Base-by-base conservation (phyloP, 2,888 invertebrate species). In the Epinotia demarniana region DNA sequence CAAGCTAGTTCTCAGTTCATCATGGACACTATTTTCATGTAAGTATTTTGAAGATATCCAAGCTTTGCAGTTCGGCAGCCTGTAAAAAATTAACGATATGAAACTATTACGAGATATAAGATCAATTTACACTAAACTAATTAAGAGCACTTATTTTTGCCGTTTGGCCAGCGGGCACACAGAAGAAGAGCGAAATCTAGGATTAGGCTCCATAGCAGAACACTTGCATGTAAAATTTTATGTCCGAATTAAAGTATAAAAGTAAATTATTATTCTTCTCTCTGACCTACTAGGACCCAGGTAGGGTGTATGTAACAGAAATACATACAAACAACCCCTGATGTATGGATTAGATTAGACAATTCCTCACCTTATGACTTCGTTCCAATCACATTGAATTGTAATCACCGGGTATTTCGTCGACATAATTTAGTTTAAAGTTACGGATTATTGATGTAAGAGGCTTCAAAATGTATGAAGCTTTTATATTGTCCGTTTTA, bases 341-440 rank as follows among this genome's bases (percentile, higher is more conserved):
- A 13, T 23, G 23, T 23, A 23, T 23, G 23, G 13, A 16, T 16
- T 11, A n/a, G 27, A 11, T 53, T n/a, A 66, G 11, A n/a, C 2
- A 33, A 27, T n/a, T 43, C 46, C 69, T 77, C 88, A 94, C 95
- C 91, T 92, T 77, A 95, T 81, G 72, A 90, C 90, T 77, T 95
- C 94, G 79, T 95, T 93, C 95, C 95, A 95, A 83, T 95, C 95
- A 77, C 92, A 91, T 79, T 95, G 95, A 73, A 95, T 92, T 58
- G 90, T 91, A 62, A 95, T 83, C 55, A 93, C 89, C 46, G 95
- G 95, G 77, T 89, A 78, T 76, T 79, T 77, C 77, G 80, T 77
- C 43, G 87, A 69, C 90, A 90, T 90, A 5, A 16, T 71, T 49
- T 55, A 62, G 19, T 61, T 46, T 61, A 13, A 61, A 62, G 16